Conservation (phyloP, 2,113 vertebrate genomes). For the Erpornis zantholeuca region DNA sequence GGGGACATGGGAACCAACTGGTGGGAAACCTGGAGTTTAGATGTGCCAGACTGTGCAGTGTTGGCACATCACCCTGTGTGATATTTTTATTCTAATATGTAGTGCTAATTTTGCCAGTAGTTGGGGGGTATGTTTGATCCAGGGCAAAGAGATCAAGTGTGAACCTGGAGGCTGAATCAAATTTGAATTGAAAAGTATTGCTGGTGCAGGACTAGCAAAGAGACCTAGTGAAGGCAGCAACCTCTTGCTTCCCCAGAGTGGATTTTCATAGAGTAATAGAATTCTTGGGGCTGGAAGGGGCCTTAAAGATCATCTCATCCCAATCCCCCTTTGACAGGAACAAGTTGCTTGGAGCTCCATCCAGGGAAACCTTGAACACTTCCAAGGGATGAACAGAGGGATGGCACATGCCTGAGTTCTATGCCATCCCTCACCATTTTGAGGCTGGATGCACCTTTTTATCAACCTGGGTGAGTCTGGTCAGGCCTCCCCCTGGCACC, state of each 20-base stretch:
- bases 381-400: background rate
- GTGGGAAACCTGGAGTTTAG: background rate
- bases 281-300: background rate
- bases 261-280: background rate
- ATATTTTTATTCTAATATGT: background rate
- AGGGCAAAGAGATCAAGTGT: background rate
- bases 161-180: background rate
- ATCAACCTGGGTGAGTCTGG: rapidly evolving
- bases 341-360: background rate
- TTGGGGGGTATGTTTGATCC: background rate
- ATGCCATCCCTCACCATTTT: background rate
- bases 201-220: rapidly evolving
- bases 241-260: background rate
- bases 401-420: background rate
- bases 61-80: background rate
- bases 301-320: background rate
- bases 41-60: rapidly evolving
- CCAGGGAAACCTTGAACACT: background rate
- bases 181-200: background rate
- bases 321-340: background rate
- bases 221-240: background rate
- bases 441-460: background rate
- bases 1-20: rapidly evolving
- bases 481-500: background rate
- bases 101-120: background rate